These are phyloP conservation scores for Caenorhabditis uteleia DNA, from an alignment of 2,888 invertebrate genomes.

Conservation along the genomic window DNA sequence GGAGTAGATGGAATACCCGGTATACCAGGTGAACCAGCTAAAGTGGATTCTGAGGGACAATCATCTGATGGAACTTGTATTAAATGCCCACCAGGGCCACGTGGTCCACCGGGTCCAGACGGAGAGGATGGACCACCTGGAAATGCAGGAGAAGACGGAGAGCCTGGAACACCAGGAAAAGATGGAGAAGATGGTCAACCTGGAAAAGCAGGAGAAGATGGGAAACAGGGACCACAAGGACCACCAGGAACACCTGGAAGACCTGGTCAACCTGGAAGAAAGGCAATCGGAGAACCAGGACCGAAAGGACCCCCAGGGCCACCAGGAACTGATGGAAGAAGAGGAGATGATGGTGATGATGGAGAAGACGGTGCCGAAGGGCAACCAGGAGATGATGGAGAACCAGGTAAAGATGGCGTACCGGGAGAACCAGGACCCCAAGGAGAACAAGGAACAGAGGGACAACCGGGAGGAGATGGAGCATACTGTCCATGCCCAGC, in stretches of 20 bases:
- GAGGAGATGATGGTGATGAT: conserved; percentile 31
- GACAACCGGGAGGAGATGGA: conserved; percentile 28
- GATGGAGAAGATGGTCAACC: conserved; percentile 37
- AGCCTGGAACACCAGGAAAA: conserved; percentile 39
- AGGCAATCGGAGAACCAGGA: conserved; percentile 35
- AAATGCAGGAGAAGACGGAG: conserved; percentile 35
- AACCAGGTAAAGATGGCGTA: conserved; percentile 23
- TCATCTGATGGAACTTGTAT: conserved; percentile 31
- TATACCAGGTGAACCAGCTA: conserved; percentile 21
- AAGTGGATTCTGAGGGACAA: conserved; percentile 3
- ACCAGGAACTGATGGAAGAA: conserved; percentile 42
- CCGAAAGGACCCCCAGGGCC: conserved; percentile 42
- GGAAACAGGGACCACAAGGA: conserved; percentile 36
- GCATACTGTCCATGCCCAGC: conserved; percentile 31
- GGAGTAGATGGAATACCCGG: conserved; percentile 40
- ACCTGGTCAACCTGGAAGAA: conserved; percentile 35
- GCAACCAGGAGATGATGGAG: conserved; percentile 28
- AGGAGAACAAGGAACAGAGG: conserved; percentile 35
- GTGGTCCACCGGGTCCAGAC: conserved; percentile 25
- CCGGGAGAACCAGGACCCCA: conserved; percentile 36
- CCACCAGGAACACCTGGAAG: conserved; percentile 40
- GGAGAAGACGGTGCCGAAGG: conserved; percentile 21
- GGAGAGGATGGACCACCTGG: conserved; percentile 30
- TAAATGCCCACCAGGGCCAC: conserved; percentile 34
- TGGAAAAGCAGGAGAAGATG: conserved; percentile 33